Conservation (phyloP, 1,140 invertebrate genomes). For the Arion vulgaris region DNA sequence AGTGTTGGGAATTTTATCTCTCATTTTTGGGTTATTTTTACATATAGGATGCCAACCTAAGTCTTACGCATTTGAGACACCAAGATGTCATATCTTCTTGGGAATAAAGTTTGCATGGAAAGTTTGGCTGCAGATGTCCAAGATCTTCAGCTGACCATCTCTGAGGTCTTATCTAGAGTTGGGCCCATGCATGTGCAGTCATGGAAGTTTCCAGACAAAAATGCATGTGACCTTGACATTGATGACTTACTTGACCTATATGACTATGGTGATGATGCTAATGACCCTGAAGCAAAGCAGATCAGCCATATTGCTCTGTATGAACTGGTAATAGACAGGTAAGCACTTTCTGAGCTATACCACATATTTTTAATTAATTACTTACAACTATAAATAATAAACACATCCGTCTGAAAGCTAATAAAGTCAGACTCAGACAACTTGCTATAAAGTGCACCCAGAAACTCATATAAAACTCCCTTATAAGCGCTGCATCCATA, state of each 20-base stretch:
- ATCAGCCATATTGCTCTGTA: conserved; percentile 70
- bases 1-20: too few relatives aligned
- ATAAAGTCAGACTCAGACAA: too few relatives aligned
- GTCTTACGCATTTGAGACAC: too few relatives aligned
- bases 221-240: conserved; percentile 66
- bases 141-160: conserved; percentile 67
- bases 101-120: conserved; percentile 66
- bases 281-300: conserved; percentile 68
- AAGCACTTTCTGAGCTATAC: neutral
- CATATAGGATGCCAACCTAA: too few relatives aligned
- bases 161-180: conserved; percentile 62
- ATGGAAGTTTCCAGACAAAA: conserved; percentile 72
- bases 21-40: too few relatives aligned
- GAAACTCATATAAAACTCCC: too few relatives aligned
- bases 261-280: conserved; percentile 45
- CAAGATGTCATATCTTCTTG: conserved; percentile 68
- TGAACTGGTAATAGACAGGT: conserved; percentile 72
- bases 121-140: conserved; percentile 66
- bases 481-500: too few relatives aligned
- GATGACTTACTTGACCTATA: conserved; percentile 68
- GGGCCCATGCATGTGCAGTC: conserved; percentile 64
- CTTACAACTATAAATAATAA: too few relatives aligned
- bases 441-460: too few relatives aligned
- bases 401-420: too few relatives aligned
- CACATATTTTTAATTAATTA: too few relatives aligned